Base-by-base conservation (phyloP, 2,113 vertebrate species). In the Catharus minimus region DNA sequence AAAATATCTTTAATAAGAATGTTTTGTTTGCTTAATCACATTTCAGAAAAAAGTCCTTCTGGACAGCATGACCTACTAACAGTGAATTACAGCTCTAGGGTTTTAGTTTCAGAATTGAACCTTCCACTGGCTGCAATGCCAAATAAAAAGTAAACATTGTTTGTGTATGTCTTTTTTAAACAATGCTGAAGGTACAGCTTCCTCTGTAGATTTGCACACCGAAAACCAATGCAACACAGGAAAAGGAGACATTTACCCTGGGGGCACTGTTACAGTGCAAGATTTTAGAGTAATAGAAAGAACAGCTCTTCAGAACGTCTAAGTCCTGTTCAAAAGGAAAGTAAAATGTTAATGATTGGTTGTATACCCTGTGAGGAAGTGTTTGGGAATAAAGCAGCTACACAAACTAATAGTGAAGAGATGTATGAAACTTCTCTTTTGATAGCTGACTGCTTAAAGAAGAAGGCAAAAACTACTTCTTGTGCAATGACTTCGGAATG, bases 311-410 rank as follows among this genome's bases (percentile, higher is more conserved):
- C 46, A 68, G 44, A 92, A 55, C 32, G 61, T 66, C 62, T 66
- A 74, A 1, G 2, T 89, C 41, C 41, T 69, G 20, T 82, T 85
- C 67, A 75, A 89, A 93, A 77, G 20, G 58, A 89, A 90, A 86
- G 13, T 69, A 83, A 79, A 81, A 90, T 3, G 4, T 57, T 92
- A 91, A 89, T 82, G 60, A 67, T 67, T 0, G 5, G 62, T 56
- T 89, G 33, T 76, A 64, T 68, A 85, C 19, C 20, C 60, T 80
- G 21, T 87, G 57, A 93, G 77, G 67, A 89, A 81, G 47, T 89
- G 66, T 92, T 75, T 78, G 12, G 30, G 76, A 32, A 79, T 76
- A 88, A 93, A 90, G 20, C 39, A 90, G 33, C 26, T 92, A 90
- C 47, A 50, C 49, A 82, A 90, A 62, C 11, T 90, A 91, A 93